phyloP scores from a whole-genome alignment of 2,113 vertebrate genomes.

The Saimiri boliviensis region DNA sequence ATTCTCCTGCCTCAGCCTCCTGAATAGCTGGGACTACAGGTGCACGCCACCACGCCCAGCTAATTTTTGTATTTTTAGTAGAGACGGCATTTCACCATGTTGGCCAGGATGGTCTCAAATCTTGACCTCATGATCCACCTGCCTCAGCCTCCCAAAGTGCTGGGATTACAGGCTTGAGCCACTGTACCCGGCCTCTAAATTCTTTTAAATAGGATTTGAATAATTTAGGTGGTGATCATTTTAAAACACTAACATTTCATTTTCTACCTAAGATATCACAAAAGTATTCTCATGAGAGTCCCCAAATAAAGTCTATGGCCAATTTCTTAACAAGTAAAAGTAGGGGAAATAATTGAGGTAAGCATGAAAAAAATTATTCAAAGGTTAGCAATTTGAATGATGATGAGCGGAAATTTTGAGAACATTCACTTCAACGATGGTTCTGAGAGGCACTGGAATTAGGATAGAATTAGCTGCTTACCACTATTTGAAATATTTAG shows the following conservation, averaged over 20 bases:
- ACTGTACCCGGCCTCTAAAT: background rate
- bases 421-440: background rate
- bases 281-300: background rate
- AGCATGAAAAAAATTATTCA: background rate
- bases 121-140: no score
- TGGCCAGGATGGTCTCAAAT: no score
- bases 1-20: no score
- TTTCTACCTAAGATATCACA: background rate
- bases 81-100: no score
- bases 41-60: no score
- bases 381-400: background rate
- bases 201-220: background rate
- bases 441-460: background rate
- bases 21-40: no score
- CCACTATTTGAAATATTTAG: slow-evolving; percentile 2
- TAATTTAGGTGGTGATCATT: background rate
- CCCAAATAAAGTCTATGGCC: background rate
- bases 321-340: background rate
- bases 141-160: no score
- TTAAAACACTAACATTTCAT: background rate
- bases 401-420: background rate
- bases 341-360: background rate
- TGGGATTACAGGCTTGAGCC: no score
- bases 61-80: no score
- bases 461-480: background rate